These are phyloP conservation scores for Siderastrea siderea DNA, from an alignment of 92 coral and sea anemone genomes.

Conservation along the genomic window DNA sequence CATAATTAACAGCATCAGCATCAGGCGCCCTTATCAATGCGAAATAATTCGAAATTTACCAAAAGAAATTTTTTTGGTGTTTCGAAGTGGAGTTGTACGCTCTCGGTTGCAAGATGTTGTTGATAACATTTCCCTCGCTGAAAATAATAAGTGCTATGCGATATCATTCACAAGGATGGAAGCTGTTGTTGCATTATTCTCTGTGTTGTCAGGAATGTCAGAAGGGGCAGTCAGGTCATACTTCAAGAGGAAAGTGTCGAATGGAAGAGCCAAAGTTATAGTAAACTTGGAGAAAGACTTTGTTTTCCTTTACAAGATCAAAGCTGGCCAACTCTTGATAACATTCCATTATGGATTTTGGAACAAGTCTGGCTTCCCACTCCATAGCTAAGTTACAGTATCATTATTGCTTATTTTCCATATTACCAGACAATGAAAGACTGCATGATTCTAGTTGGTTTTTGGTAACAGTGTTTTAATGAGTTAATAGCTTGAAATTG, in stretches of 20 bases:
- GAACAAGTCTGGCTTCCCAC: conserved; percentile 64
- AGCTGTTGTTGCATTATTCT: conserved; percentile 46
- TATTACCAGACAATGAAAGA: not conserved
- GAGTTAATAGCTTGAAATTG: conserved; percentile 10
- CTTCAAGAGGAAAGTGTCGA: conserved; percentile 57
- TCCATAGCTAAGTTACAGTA: conserved; percentile 39
- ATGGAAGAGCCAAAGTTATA: conserved; percentile 61
- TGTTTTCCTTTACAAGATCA: conserved; percentile 66
- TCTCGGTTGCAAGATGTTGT: conserved; percentile 33
- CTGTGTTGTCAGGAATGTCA: conserved; percentile 48
- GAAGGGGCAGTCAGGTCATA: conserved; percentile 47
- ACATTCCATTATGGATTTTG: conserved; percentile 35
- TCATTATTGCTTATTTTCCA: not conserved
- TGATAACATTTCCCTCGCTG: conserved; percentile 53
- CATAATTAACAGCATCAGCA: not conserved
- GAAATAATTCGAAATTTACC: conserved; percentile 12
- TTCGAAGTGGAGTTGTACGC: not conserved
- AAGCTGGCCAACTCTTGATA: conserved; percentile 52
- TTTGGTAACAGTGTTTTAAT: conserved; percentile 32
- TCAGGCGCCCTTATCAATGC: conserved; percentile 1
- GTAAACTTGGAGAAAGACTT: conserved; percentile 69
- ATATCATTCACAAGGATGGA: conserved; percentile 64
- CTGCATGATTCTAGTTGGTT: conserved; percentile 3
- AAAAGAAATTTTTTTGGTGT: conserved; percentile 1
- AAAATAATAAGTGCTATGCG: conserved; percentile 61